phyloP scores from a whole-genome alignment of 2,113 vertebrate species.

The Sinocyclocheilus maitianheensis region DNA sequence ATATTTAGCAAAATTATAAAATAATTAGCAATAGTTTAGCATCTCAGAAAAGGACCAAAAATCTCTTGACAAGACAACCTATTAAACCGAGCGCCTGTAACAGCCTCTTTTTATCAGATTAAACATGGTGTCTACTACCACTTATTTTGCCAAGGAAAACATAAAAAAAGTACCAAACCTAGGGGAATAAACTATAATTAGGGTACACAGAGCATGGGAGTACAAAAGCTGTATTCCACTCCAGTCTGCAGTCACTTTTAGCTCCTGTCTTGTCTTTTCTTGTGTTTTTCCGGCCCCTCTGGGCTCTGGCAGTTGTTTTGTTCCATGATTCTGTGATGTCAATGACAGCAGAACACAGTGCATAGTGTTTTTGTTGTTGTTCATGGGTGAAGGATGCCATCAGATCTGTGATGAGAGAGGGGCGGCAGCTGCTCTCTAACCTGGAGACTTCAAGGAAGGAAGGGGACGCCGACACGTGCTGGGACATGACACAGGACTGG shows the following conservation, averaged over 20 bases:
- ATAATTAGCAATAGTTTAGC: neutral
- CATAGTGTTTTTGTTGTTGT: neutral
- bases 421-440: slow-evolving; percentile 84
- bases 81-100: neutral
- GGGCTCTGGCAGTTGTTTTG: neutral
- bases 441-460: slow-evolving; percentile 78
- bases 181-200: neutral
- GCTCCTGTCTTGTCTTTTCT: neutral
- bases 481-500: slow-evolving; percentile 85
- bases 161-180: neutral
- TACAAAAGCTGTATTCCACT: neutral
- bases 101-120: neutral
- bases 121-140: neutral
- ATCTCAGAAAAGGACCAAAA: neutral
- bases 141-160: neutral
- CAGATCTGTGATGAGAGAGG: slow-evolving; percentile 87
- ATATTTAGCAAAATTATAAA: neutral
- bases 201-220: neutral
- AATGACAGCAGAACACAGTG: neutral
- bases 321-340: neutral
- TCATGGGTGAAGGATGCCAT: slow-evolving; percentile 82
- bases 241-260: slow-evolving; percentile 10
- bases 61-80: neutral
- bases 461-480: slow-evolving; percentile 69
- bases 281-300: neutral